Evolutionary conservation across 2,113 vertebrate genomes (phyloP).

Genomic region (Terrapene triunguis): DNA sequence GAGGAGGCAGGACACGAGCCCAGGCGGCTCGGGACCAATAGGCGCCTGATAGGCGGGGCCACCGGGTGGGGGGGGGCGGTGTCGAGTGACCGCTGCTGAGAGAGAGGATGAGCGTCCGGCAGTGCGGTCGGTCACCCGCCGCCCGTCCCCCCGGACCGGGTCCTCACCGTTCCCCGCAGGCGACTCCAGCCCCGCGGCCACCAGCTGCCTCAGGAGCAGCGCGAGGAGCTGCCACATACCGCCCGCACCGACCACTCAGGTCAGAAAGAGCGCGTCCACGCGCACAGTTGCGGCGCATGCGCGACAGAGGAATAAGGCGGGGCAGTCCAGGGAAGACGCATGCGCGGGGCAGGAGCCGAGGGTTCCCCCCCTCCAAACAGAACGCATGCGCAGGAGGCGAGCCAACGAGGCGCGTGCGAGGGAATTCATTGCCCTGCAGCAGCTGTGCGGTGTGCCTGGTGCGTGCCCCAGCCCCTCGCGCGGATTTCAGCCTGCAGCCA

Average conservation of each 20-base stretch:
- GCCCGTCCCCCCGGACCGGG: no score
- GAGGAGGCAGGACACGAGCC: no score
- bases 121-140: no score
- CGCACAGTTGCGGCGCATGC: neutral
- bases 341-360: neutral
- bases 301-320: neutral
- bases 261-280: neutral
- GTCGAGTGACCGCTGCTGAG: neutral
- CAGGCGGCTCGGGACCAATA: neutral
- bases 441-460: no score
- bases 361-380: no score
- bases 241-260: fast-evolving
- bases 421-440: no score
- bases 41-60: neutral
- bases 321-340: neutral
- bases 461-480: no score
- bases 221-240: neutral
- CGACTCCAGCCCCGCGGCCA: neutral
- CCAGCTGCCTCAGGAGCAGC: neutral
- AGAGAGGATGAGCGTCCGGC: no score
- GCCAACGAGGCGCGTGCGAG: neutral
- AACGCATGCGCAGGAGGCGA: neutral
- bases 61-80: neutral
- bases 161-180: neutral
- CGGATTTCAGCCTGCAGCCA: no score